These are phyloP conservation scores for Clunio marinus DNA, from an alignment of 2,888 invertebrate species.

Conservation along the genomic window DNA sequence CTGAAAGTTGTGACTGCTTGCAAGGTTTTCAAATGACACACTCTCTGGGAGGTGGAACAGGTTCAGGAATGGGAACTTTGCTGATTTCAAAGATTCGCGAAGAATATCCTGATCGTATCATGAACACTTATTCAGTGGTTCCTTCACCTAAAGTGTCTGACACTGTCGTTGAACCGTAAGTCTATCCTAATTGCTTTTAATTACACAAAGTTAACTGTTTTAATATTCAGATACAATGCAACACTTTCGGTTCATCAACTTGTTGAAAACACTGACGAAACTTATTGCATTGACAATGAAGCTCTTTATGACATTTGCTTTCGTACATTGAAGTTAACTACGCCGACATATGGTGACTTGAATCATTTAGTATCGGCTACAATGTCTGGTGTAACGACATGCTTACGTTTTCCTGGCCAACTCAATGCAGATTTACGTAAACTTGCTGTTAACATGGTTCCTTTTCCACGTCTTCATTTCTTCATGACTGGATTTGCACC, in stretches of 20 bases:
- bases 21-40: conserved; percentile 69
- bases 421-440: conserved; percentile 84
- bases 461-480: conserved; percentile 87
- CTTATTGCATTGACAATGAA: conserved; percentile 89
- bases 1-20: conserved; percentile 88
- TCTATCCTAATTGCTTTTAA: too few species aligned
- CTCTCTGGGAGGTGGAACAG: conserved; percentile 75
- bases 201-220: too few species aligned
- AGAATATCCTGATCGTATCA: conserved; percentile 80
- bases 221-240: too few species aligned
- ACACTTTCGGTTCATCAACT: conserved; percentile 83
- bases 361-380: conserved; percentile 84
- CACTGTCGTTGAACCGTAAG: conserved; percentile 68
- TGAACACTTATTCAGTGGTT: conserved; percentile 76
- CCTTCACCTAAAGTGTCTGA: conserved; percentile 70
- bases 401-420: conserved; percentile 85
- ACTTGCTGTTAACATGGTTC: conserved; percentile 87
- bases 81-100: conserved; percentile 76
- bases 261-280: conserved; percentile 87
- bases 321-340: conserved; percentile 67
- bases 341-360: conserved; percentile 84
- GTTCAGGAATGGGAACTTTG: conserved; percentile 77
- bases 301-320: conserved; percentile 91
- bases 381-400: conserved; percentile 82
- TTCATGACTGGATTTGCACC: conserved; percentile 86